Conservation (phyloP, 2,797 vertebrate species). For the Pipistrellus pygmaeus region DNA sequence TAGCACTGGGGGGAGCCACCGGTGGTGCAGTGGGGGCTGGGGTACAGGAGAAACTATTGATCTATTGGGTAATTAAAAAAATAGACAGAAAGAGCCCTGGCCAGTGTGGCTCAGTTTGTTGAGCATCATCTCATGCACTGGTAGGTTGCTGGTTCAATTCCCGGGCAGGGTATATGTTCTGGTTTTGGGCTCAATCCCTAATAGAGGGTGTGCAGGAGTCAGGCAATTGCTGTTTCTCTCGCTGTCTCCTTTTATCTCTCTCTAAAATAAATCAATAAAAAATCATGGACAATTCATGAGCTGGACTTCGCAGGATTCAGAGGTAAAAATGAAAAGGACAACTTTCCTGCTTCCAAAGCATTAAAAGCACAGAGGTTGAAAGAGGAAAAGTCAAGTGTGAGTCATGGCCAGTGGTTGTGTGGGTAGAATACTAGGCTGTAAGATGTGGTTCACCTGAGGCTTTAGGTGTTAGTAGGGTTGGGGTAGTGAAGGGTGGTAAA, state of each 20-base stretch:
- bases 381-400: background rate
- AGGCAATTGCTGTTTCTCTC: too few species aligned
- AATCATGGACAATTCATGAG: background rate
- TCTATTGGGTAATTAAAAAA: background rate
- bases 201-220: too few species aligned
- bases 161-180: too few species aligned
- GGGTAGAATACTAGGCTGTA: background rate
- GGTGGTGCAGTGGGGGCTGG: background rate
- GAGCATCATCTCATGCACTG: too few species aligned
- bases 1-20: constrained; percentile 16
- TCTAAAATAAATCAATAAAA: too few species aligned
- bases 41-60: constrained; percentile 9
- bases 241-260: too few species aligned
- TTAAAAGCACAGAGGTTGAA: background rate
- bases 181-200: too few species aligned
- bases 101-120: too few species aligned
- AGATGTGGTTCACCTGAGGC: background rate
- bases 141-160: too few species aligned
- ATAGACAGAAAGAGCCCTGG: background rate
- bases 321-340: background rate
- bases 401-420: background rate
- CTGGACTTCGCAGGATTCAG: background rate
- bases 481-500: background rate
- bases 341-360: background rate
- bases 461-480: background rate